Percentiles rank a stretch among this genome's conserved stretches.
These are phyloP conservation scores for Urocyon cinereoargenteus DNA, from an alignment of 2,797 vertebrate species.

Conservation along the genomic window DNA sequence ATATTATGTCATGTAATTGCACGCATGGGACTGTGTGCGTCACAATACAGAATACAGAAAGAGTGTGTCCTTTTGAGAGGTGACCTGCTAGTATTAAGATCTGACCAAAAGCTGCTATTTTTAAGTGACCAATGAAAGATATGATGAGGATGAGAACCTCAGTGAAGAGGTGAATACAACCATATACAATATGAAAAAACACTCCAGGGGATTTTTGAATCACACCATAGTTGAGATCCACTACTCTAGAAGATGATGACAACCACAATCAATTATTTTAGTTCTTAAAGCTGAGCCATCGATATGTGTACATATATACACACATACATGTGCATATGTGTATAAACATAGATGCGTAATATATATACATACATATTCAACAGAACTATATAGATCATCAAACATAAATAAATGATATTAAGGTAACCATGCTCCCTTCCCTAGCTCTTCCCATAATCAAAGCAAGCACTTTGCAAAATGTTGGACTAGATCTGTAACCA, in stretches of 20 bases:
- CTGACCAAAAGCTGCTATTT: background rate
- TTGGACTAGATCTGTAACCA: background rate
- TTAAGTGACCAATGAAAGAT: background rate
- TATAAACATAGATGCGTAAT: background rate
- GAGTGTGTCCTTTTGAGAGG: background rate
- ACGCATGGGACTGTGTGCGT: background rate
- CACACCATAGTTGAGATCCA: background rate
- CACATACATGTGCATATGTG: background rate
- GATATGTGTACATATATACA: background rate
- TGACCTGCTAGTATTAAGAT: background rate
- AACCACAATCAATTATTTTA: background rate
- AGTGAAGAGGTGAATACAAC: background rate
- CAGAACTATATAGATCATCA: background rate
- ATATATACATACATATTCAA: background rate
- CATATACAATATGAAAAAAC: background rate
- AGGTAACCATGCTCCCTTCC: background rate
- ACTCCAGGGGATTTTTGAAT: background rate
- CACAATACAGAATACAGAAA: background rate
- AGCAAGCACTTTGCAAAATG: slow-evolving; percentile 24
- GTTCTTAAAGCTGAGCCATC: background rate
- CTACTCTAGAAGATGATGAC: background rate
- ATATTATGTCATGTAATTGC: background rate
- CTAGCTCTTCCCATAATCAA: background rate
- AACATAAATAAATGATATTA: background rate
- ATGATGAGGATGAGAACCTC: background rate